phyloP scores from a whole-genome alignment of 2,888 invertebrate species.

The Serrognathus titanus region DNA sequence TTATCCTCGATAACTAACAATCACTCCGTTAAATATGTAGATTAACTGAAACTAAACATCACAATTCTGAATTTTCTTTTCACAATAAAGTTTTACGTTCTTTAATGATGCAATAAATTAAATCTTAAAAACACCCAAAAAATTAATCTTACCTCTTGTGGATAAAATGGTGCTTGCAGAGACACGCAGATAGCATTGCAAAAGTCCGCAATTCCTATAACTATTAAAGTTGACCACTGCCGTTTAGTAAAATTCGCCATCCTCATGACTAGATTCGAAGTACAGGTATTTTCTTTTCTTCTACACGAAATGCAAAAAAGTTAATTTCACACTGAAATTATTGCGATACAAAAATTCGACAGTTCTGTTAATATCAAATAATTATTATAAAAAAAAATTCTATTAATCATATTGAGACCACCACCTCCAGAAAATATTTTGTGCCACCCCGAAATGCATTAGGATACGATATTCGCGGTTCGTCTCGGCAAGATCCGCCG shows the following conservation, averaged over 20 bases:
- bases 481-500: no score
- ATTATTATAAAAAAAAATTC: conserved; percentile 42
- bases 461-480: no score
- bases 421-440: neutral
- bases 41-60: no score
- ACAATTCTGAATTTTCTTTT: no score
- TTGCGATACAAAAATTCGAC: conserved; percentile 33
- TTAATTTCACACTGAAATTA: neutral
- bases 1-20: no score
- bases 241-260: conserved; percentile 67
- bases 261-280: conserved; percentile 24
- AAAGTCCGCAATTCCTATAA: conserved; percentile 79
- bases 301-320: neutral
- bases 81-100: no score
- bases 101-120: no score
- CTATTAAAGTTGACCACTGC: conserved; percentile 74
- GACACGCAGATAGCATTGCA: conserved; percentile 82
- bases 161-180: conserved; percentile 82
- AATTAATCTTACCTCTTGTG: conserved; percentile 64
- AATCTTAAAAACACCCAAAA: conserved; percentile 5
- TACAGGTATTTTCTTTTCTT: neutral
- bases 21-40: no score
- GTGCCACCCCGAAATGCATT: no score
- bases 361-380: conserved; percentile 42
- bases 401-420: conserved; percentile 35